Evolutionary conservation across 1,140 invertebrate genomes (phyloP).

Genomic region (Danaus plexippus): DNA sequence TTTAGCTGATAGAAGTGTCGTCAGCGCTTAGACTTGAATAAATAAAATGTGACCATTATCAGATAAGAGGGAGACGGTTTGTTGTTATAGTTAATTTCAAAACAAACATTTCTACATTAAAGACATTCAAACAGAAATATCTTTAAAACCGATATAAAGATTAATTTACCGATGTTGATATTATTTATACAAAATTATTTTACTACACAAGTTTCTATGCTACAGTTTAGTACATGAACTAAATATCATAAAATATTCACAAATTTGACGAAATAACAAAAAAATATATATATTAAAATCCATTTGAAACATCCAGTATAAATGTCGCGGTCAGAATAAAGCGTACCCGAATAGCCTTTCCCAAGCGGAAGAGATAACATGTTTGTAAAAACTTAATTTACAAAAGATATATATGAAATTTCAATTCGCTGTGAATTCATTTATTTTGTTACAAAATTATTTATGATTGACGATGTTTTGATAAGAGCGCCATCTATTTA

Average conservation of each 20-base stretch:
- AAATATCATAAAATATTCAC: background rate
- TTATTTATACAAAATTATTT: background rate
- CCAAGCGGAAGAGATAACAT: constrained; percentile 20
- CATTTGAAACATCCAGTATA: constrained; percentile 16
- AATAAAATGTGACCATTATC: too few relatives aligned
- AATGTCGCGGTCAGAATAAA: constrained; percentile 11
- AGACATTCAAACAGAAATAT: too few relatives aligned
- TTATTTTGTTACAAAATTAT: too few relatives aligned
- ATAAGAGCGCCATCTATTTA: too few relatives aligned
- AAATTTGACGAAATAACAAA: background rate
- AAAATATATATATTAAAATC: constrained; percentile 5
- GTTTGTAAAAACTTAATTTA: constrained; percentile 18
- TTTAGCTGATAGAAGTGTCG: too few relatives aligned
- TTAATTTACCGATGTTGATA: background rate
- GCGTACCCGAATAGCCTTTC: background rate
- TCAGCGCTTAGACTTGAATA: too few relatives aligned
- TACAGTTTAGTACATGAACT: background rate
- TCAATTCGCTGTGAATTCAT: too few relatives aligned
- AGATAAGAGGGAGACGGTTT: too few relatives aligned
- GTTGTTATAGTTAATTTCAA: too few relatives aligned
- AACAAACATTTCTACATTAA: too few relatives aligned
- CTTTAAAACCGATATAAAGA: too few relatives aligned
- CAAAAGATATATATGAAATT: background rate
- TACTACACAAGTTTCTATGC: background rate
- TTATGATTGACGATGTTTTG: too few relatives aligned